These are phyloP conservation scores for Raja brachyura DNA, from an alignment of 2,113 vertebrate genomes.

Conservation along the genomic window DNA sequence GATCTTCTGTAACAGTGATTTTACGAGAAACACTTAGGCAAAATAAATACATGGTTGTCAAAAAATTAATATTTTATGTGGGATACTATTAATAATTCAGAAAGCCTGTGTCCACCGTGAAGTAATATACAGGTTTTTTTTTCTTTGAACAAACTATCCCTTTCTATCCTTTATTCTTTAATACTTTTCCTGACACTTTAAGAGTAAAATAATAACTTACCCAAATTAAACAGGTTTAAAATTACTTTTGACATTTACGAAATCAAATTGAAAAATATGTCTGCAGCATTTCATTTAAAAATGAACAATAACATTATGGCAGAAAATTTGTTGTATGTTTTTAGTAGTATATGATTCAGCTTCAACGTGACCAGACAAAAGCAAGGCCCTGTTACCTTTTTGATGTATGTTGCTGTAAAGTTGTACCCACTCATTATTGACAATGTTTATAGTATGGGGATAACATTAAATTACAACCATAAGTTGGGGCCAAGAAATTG, in stretches of 20 bases:
- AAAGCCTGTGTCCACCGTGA: background rate
- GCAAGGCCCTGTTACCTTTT: constrained; percentile 51
- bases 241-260: background rate
- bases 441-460: constrained; percentile 67
- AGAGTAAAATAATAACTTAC: background rate
- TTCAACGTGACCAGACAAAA: constrained; percentile 55
- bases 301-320: constrained; percentile 23
- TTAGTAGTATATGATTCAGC: constrained; percentile 36
- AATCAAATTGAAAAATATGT: background rate
- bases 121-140: background rate
- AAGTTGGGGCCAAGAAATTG: constrained; percentile 52
- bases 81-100: background rate
- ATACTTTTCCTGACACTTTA: background rate
- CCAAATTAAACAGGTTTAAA: background rate
- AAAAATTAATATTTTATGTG: background rate
- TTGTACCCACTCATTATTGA: constrained; percentile 60
- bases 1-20: background rate
- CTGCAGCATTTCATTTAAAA: background rate
- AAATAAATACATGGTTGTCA: background rate
- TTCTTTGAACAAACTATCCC: background rate
- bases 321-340: constrained; percentile 31
- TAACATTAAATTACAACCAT: constrained; percentile 67
- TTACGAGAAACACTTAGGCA: background rate
- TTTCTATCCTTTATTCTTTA: constrained; percentile 3
- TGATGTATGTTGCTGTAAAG: constrained; percentile 60